Percentiles rank a stretch among this genome's conserved stretches.
Evolutionary conservation across 2,888 invertebrate genomes (phyloP).

Genomic region (Acrocyrtus sp.): DNA sequence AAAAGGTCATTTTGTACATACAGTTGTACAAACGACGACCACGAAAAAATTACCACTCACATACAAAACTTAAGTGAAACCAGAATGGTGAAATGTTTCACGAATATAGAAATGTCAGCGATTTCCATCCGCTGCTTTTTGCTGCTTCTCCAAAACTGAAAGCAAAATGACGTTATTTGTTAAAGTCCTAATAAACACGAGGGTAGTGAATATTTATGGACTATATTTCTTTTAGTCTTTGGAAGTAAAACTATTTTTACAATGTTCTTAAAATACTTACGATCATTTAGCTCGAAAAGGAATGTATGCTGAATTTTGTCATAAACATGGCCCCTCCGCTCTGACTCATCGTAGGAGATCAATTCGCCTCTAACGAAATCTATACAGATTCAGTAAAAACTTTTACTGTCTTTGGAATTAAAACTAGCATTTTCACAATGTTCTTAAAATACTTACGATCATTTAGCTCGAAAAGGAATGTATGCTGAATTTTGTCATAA

Average conservation of each 20-base stretch:
- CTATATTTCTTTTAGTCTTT: too few species aligned
- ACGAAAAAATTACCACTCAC: background rate
- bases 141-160: slow-evolving; percentile 43
- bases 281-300: slow-evolving; percentile 67
- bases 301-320: slow-evolving; percentile 68
- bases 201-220: too few species aligned
- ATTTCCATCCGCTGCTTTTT: slow-evolving; percentile 38
- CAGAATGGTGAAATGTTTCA: too few species aligned
- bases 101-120: background rate
- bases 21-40: background rate
- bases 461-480: slow-evolving; percentile 68
- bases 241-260: too few species aligned
- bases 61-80: too few species aligned
- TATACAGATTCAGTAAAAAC: too few species aligned
- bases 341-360: slow-evolving; percentile 68
- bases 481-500: slow-evolving; percentile 68
- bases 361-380: slow-evolving; percentile 69
- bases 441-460: slow-evolving; percentile 43
- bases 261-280: slow-evolving; percentile 44
- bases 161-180: slow-evolving; percentile 2
- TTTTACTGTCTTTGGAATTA: background rate
- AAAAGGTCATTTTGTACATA: too few species aligned
- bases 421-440: background rate
- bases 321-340: slow-evolving; percentile 68
- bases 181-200: too few species aligned